Base-by-base conservation (phyloP, 2,888 invertebrate genomes). In the Platycnemis pennipes region DNA sequence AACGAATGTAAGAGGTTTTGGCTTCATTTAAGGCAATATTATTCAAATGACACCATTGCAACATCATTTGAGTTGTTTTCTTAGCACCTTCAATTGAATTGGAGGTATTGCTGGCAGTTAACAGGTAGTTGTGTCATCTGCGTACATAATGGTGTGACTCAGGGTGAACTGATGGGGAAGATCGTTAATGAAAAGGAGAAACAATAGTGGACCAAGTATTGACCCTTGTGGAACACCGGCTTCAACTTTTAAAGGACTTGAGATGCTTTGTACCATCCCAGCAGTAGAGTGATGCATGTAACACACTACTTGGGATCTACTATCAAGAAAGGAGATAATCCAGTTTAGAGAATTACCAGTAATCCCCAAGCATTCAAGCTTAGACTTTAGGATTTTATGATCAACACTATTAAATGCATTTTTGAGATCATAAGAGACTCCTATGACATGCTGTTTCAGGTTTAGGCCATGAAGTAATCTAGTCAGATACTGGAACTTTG, bases 371-470 rank as follows among this genome's bases (percentile, higher is more conserved):
- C 31, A 4, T 31, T 69, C 69, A 4, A n/a, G 69, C 7, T 69
- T 69, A 7, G n/a, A 31, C 19, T 69, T 69, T n/a, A 69, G 19
- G 31, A 69, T 69, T 31, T 69, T 69, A 31, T 31, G 69, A 69
- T 69, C 69, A 69, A 69, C 69, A 69, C 69, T 31, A 69, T 69
- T 69, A 31, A 69, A 69, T 8, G 69, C 31, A 69, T 69, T 69
- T 69, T 69, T 69, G 31, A 69, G n/a, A 31, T 69, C 69, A 31
- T 31, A 31, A 11, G 69, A 69, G n/a, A 69, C 69, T 69, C 69
- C 69, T 69, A 31, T 5, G 31, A 69, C 69, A 69, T 69, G 69
- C 11, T 69, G 69, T 31, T 69, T n/a, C 3, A 31, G n/a, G 31
- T 69, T 69, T 31, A 69, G 31, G 69, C 7, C n/a, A 5, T 69